These are phyloP conservation scores for Coregonus clupeaformis DNA, from an alignment of 2,113 vertebrate genomes.

Conservation along the genomic window DNA sequence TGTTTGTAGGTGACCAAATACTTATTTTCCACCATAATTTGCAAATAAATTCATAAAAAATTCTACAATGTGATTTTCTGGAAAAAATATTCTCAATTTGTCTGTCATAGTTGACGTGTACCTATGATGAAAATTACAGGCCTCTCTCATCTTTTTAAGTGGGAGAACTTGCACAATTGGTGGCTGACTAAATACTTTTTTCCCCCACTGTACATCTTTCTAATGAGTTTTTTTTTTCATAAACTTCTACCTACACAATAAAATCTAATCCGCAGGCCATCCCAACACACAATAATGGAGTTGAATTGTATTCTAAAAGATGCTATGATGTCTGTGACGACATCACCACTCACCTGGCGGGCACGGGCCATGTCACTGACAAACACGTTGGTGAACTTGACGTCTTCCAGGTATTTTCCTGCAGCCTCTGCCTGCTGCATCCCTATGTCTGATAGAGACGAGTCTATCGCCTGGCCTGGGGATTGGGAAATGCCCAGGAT, in stretches of 20 bases:
- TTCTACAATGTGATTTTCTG: no score
- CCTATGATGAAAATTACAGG: no score
- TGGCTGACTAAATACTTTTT: no score
- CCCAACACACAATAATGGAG: not conserved
- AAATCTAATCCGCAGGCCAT: not conserved
- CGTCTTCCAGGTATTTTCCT: slow-evolving; percentile 80
- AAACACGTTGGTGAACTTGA: slow-evolving; percentile 85
- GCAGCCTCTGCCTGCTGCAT: slow-evolving; percentile 85
- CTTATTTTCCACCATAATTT: no score
- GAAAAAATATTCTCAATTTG: no score
- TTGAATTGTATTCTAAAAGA: not conserved
- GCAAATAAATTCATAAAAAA: no score
- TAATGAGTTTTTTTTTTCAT: not conserved
- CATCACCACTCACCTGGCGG: slow-evolving; percentile 75
- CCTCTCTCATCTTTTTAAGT: no score
- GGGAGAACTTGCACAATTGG: no score
- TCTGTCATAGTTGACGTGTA: no score
- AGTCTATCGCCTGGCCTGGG: slow-evolving; percentile 87
- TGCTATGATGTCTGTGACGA: not conserved
- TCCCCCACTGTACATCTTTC: no score
- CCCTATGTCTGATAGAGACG: slow-evolving; percentile 82
- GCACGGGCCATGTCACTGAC: slow-evolving; percentile 87
- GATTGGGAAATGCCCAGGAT: not conserved
- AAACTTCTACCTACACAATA: not conserved
- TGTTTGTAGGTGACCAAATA: no score